Evolutionary conservation across 2,888 invertebrate genomes (phyloP).

Genomic region (Heliconius ismenius): DNA sequence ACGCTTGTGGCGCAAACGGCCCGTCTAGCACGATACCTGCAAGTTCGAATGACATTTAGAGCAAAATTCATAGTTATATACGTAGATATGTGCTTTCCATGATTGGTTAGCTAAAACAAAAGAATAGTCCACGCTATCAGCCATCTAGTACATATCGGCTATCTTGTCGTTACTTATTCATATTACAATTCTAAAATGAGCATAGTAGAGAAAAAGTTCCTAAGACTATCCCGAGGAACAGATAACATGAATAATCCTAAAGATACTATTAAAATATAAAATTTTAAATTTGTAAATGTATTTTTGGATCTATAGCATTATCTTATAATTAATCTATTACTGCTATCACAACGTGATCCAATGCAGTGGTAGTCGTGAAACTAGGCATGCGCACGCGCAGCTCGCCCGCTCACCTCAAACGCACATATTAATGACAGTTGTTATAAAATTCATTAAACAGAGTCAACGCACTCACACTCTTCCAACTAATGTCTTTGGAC

Average conservation of each 20-base stretch:
- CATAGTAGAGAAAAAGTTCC: background rate
- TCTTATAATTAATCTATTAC: background rate
- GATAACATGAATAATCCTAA: background rate
- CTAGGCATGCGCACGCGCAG: slow-evolving; percentile 10
- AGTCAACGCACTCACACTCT: slow-evolving; percentile 17
- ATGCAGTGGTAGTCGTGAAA: slow-evolving; percentile 3
- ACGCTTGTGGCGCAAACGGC: background rate
- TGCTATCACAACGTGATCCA: slow-evolving; percentile 8
- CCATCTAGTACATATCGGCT: too few species aligned
- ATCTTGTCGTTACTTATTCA: too few species aligned
- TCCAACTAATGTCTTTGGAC: background rate
- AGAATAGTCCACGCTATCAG: background rate
- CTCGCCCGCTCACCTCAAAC: slow-evolving; percentile 10
- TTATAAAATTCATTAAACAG: slow-evolving; percentile 20
- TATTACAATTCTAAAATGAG: too few species aligned
- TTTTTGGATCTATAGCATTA: background rate
- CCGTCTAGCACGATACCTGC: background rate
- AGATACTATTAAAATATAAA: too few species aligned
- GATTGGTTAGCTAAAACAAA: background rate
- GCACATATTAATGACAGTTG: slow-evolving; percentile 9
- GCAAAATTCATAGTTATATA: background rate
- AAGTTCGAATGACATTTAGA: background rate
- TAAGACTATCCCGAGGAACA: background rate
- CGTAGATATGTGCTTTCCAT: too few species aligned
- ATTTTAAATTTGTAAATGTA: background rate